These are phyloP conservation scores for Myiothlypis chrysogaster DNA, from an alignment of 2,797 vertebrate species.

Conservation along the genomic window DNA sequence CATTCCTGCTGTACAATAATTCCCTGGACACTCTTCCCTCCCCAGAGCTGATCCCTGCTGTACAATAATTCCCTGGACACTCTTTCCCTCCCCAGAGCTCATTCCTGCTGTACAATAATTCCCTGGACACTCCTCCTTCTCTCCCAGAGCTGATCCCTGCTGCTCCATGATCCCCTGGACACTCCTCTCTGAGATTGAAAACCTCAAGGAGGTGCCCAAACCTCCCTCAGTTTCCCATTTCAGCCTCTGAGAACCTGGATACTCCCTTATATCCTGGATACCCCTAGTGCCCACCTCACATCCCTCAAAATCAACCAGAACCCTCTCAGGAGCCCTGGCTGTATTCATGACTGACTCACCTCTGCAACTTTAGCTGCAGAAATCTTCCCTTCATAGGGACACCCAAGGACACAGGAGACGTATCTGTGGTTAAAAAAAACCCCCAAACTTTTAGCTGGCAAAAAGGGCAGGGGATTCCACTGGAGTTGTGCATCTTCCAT, in stretches of 20 bases:
- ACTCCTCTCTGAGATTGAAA: background rate
- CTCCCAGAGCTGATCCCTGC: background rate
- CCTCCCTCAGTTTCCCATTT: background rate
- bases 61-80: rapidly evolving
- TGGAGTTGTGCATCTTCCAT: background rate
- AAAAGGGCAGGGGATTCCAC: background rate
- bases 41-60: background rate
- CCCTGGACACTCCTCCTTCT: background rate
- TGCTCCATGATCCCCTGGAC: rapidly evolving
- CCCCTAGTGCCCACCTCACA: background rate
- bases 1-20: rapidly evolving
- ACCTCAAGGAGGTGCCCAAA: background rate
- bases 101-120: rapidly evolving
- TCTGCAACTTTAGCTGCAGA: conserved; percentile 90
- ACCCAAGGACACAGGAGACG: conserved; percentile 93
- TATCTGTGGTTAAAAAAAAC: conserved; percentile 77
- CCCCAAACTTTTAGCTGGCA: background rate
- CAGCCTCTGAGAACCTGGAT: background rate
- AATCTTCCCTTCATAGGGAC: conserved; percentile 95
- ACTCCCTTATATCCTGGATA: background rate
- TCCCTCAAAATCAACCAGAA: background rate
- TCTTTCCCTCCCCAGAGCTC: background rate
- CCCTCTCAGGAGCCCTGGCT: background rate
- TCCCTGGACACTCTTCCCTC: background rate
- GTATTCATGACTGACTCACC: conserved; percentile 71